A percentile compares a stretch with the other conserved stretches of the same genome.
Conservation (phyloP, 2,888 invertebrate species). For the Thymelicus sylvestris region DNA sequence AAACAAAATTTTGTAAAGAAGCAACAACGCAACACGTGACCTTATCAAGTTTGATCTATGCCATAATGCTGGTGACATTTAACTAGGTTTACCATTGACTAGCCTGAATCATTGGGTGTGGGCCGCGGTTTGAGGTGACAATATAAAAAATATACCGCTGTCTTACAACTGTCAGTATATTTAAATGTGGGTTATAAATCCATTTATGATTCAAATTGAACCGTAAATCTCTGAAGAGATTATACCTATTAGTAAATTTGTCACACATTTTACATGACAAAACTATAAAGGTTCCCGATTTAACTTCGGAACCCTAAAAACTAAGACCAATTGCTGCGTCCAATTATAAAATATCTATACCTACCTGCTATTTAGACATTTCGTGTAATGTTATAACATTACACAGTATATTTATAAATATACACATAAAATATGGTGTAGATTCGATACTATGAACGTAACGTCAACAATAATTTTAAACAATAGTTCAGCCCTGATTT, state of each 20-base stretch:
- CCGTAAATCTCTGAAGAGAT: not conserved
- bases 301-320: no score
- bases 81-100: constrained; percentile 15
- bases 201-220: not conserved
- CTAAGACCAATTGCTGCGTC: no score
- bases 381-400: no score
- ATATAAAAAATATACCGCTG: constrained; percentile 2
- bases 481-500: no score
- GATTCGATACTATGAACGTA: no score
- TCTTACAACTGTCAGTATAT: constrained; percentile 1
- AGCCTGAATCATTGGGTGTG: constrained; percentile 25
- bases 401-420: no score
- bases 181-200: not conserved
- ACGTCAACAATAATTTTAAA: no score
- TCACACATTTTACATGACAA: no score
- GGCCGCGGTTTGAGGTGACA: constrained; percentile 19
- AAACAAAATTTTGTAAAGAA: not conserved
- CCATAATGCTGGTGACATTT: constrained; percentile 18
- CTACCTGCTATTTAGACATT: no score
- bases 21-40: not conserved
- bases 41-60: constrained; percentile 7
- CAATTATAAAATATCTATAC: no score
- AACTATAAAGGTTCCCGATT: no score
- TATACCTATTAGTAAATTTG: not conserved
- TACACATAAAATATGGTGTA: no score